Base-by-base conservation (phyloP, 37 sponge, comb jelly and placozoan genomes). In the Agelas oroides region DNA sequence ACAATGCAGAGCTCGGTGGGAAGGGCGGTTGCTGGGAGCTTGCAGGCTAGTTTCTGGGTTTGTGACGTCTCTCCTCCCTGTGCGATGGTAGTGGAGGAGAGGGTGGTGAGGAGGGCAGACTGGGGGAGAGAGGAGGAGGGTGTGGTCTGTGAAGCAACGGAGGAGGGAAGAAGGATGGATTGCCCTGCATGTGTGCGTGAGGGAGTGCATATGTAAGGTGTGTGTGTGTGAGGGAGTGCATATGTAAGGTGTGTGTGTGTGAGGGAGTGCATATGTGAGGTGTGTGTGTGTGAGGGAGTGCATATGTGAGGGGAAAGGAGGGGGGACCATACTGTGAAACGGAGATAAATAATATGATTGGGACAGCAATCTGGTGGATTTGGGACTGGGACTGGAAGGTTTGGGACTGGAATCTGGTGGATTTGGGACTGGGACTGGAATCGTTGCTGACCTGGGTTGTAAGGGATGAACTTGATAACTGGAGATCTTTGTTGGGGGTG, bases 391-490 rank as follows among this genome's bases (percentile, higher is more conserved):
- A 46, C 46, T 46, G 6, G 46, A 8, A 3, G 3, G 46, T 46
- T 8, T 12, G 46, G 46, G 8, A 3, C 3, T 3, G 8, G 46
- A 8, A 3, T 12, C 46, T 46, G 8, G 46, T 8, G 8, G 46
- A 8, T 46, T 12, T 8, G n/a, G n/a, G n/a, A n/a, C n/a, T n/a
- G n/a, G n/a, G n/a, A n/a, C n/a, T n/a, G n/a, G n/a, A n/a, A n/a
- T n/a, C n/a, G n/a, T 46, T 12, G 46, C 70, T 31, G 19, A 76
- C 77, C 60, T 59, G 56, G 41, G 46, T 53, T 75, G 75, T 82
- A 76, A 0, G 71, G 84, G 23, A 89, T 66, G 71, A 82, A 76
- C 35, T 89, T 89, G 83, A 89, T 83, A 34, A 89, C 84, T 8
- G 89, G 89, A 23, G 89, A 89, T 1, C 84, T 41, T 61, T 83